Evolutionary conservation across 2,797 vertebrate species (phyloP).

Genomic region (Peromyscus eremicus): DNA sequence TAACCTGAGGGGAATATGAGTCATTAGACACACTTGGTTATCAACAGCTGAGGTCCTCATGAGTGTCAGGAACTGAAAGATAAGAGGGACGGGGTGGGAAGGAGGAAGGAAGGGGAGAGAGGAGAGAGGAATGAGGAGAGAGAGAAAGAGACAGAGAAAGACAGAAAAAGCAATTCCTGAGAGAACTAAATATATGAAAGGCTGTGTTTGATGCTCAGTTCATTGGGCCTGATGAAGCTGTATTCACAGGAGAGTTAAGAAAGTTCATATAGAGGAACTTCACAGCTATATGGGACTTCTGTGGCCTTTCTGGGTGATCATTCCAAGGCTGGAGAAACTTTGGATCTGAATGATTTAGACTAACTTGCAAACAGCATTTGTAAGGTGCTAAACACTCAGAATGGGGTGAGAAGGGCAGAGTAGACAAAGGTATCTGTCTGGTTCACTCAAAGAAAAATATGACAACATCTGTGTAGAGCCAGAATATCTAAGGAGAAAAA

Average conservation of each 20-base stretch:
- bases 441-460: background rate
- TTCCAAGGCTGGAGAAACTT: background rate
- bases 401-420: background rate
- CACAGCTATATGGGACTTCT: background rate
- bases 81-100: fast-evolving
- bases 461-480: background rate
- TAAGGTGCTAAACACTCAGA: background rate
- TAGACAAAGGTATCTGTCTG: background rate
- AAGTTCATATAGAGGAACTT: background rate
- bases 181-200: background rate
- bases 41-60: background rate
- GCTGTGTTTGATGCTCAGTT: background rate
- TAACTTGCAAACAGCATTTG: background rate
- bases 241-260: background rate
- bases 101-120: fast-evolving
- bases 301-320: background rate
- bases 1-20: too few relatives aligned
- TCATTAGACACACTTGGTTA: background rate
- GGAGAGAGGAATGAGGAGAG: too few relatives aligned
- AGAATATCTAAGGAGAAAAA: background rate
- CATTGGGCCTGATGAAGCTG: background rate
- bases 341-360: background rate
- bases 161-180: background rate
- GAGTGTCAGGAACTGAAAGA: background rate
- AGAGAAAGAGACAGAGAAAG: background rate